Conservation (phyloP, 2,113 vertebrate genomes). For the Gobius niger region DNA sequence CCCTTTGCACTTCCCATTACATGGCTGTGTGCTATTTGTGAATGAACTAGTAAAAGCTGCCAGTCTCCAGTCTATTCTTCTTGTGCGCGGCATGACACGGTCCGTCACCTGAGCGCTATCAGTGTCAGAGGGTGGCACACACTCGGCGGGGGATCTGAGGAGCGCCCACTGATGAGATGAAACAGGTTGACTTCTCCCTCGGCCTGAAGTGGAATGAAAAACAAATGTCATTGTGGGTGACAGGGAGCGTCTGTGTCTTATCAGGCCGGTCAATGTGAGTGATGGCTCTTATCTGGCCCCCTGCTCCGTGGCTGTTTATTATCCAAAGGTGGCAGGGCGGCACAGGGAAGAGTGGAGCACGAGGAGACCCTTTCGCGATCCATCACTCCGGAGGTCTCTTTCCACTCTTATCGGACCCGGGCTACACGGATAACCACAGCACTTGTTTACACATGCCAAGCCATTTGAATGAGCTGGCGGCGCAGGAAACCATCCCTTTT, state of each 20-base stretch:
- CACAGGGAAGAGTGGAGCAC: slow-evolving; percentile 70
- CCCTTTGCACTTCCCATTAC: not conserved
- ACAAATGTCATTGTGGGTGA: slow-evolving; percentile 79
- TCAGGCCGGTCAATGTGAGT: slow-evolving; percentile 75
- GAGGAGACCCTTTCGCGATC: slow-evolving; percentile 70
- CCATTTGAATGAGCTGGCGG: slow-evolving; percentile 71
- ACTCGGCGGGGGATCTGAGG: slow-evolving; percentile 66
- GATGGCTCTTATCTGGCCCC: slow-evolving; percentile 77
- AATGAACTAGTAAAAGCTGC: slow-evolving; percentile 27
- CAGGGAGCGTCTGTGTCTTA: slow-evolving; percentile 79
- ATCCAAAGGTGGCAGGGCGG: slow-evolving; percentile 76
- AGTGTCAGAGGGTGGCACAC: slow-evolving; percentile 70
- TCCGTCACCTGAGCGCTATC: slow-evolving; percentile 67
- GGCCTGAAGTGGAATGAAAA: slow-evolving; percentile 76
- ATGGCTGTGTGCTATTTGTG: slow-evolving; percentile 22
- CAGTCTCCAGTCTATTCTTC: slow-evolving; percentile 49
- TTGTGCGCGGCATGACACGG: slow-evolving; percentile 52
- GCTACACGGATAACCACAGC: slow-evolving; percentile 73
- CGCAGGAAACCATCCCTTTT: slow-evolving; percentile 65
- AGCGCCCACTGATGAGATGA: slow-evolving; percentile 71
- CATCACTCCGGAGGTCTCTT: slow-evolving; percentile 74
- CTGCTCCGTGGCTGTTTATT: slow-evolving; percentile 76
- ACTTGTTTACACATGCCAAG: slow-evolving; percentile 70
- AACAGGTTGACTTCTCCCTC: slow-evolving; percentile 74
- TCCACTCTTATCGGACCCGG: slow-evolving; percentile 69